Evolutionary conservation across 2,113 vertebrate genomes (phyloP).

Genomic region (Pavo muticus): DNA sequence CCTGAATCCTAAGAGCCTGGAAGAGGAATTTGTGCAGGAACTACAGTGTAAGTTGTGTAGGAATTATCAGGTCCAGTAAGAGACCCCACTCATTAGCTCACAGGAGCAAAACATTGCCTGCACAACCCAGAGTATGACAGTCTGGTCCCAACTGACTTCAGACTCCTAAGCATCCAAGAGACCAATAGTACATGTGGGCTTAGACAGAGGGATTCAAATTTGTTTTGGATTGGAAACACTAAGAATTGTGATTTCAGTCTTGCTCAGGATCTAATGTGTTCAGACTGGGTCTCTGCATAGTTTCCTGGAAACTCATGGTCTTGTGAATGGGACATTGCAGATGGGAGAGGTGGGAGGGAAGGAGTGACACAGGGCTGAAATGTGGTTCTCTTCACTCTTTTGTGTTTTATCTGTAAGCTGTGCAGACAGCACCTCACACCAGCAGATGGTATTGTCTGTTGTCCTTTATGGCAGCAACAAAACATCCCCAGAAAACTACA

Average conservation of each 20-base stretch:
- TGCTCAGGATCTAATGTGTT: background rate
- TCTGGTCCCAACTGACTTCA: background rate
- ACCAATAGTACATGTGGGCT: background rate
- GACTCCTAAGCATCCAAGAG: background rate
- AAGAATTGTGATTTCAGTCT: background rate
- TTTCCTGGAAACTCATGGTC: background rate
- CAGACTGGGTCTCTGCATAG: background rate
- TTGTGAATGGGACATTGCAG: background rate
- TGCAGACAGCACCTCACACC: background rate
- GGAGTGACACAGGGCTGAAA: background rate
- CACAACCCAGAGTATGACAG: background rate
- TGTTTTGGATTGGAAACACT: background rate
- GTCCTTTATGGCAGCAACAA: background rate
- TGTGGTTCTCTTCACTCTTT: background rate
- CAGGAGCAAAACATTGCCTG: background rate
- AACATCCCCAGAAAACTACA: background rate
- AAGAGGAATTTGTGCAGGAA: background rate
- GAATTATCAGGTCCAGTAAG: background rate
- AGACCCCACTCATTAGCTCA: background rate
- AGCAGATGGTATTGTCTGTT: background rate
- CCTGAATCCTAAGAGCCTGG: background rate
- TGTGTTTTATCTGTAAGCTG: background rate
- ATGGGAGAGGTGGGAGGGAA: background rate
- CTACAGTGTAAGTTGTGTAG: background rate
- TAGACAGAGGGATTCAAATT: background rate